Evolutionary conservation across 2,113 vertebrate species (phyloP).

Genomic region (Salvator merianae): DNA sequence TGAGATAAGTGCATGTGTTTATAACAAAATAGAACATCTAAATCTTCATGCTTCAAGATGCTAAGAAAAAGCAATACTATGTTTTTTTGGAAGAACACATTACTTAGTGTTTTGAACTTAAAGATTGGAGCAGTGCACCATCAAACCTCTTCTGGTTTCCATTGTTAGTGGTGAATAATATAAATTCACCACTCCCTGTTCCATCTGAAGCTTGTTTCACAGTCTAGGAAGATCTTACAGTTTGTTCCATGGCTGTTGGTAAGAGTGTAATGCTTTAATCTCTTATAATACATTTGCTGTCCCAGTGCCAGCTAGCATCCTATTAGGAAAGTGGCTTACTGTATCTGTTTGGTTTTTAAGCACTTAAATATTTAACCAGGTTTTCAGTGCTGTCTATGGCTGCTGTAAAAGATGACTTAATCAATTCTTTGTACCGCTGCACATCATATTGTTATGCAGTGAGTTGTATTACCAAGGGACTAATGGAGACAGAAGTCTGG

Average conservation of each 20-base stretch:
- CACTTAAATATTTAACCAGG: not conserved
- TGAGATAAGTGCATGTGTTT: not conserved
- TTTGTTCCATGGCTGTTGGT: not conserved
- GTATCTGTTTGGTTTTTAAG: conserved; percentile 29
- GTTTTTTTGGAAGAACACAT: not conserved
- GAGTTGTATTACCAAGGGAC: not conserved
- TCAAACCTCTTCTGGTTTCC: no score
- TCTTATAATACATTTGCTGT: conserved; percentile 22
- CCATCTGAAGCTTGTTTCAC: conserved; percentile 28
- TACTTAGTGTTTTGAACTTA: conserved; percentile 25
- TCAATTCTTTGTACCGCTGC: not conserved
- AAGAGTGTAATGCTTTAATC: not conserved
- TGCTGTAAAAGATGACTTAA: conserved; percentile 1
- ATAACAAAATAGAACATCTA: not conserved
- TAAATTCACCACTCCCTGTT: conserved; percentile 5
- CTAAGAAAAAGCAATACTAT: not conserved
- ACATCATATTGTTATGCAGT: not conserved
- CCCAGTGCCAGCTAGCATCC: conserved; percentile 12
- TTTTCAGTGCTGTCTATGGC: not conserved
- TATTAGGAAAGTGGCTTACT: conserved; percentile 7
- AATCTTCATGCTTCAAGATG: not conserved
- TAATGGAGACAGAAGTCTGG: not conserved
- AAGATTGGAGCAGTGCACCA: conserved; percentile 26
- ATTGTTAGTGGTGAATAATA: conserved; percentile 52
- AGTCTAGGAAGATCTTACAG: conserved; percentile 15